Evolutionary conservation across 2,888 invertebrate genomes (phyloP).

Genomic region (Aleiodes testaceus): DNA sequence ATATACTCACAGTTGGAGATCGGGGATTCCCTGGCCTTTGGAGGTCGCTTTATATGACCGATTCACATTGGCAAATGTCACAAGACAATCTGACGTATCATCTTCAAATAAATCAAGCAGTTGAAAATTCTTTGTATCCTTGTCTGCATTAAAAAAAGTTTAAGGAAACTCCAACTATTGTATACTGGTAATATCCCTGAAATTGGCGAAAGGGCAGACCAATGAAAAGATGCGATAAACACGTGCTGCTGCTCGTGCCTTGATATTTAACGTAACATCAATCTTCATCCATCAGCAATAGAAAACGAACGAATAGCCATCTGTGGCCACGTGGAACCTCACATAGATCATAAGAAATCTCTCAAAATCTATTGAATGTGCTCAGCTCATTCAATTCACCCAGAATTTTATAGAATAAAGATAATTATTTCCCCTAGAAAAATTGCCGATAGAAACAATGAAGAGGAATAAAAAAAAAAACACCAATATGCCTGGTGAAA

Average conservation of each 20-base stretch:
- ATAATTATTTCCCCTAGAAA: neutral
- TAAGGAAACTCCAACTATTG: neutral
- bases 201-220: neutral
- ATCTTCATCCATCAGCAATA: constrained; percentile 69
- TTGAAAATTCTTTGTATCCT: neutral
- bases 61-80: constrained; percentile 8
- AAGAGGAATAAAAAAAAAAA: constrained; percentile 26
- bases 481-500: constrained; percentile 25
- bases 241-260: constrained; percentile 19
- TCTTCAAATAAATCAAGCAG: neutral
- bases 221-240: constrained; percentile 3
- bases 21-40: constrained; percentile 25
- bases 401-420: neutral
- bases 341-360: constrained; percentile 19
- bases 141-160: neutral
- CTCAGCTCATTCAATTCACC: neutral
- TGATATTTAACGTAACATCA: constrained; percentile 56
- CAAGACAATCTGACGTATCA: constrained; percentile 6
- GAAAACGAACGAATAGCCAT: constrained; percentile 32
- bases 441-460: neutral
- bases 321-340: constrained; percentile 11
- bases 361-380: neutral
- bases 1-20: constrained; percentile 18
- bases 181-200: constrained; percentile 4
- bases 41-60: neutral